Conservation (phyloP, 1,140 invertebrate species). For the Bombus sylvicola region DNA sequence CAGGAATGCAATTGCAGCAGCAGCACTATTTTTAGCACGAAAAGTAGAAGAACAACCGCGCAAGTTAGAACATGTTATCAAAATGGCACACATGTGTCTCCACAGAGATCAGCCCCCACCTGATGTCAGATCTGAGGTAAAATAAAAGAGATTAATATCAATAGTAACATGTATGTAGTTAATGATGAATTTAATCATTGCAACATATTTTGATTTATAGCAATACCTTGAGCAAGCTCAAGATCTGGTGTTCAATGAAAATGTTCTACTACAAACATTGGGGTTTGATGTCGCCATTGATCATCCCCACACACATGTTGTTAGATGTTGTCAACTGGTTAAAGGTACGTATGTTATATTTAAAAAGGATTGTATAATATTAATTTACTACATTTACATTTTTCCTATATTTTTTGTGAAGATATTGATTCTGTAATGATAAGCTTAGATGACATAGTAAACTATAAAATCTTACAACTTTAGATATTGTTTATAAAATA, state of each 20-base stretch:
- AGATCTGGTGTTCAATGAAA: constrained; percentile 97
- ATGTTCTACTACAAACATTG: constrained; percentile 96
- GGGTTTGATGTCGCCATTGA: constrained; percentile 98
- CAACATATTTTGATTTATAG: constrained; percentile 83
- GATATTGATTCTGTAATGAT: not conserved
- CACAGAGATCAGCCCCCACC: constrained; percentile 85
- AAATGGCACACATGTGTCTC: constrained; percentile 93
- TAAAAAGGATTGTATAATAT: not conserved
- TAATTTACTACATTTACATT: not conserved
- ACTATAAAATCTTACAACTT: not conserved
- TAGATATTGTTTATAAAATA: not conserved
- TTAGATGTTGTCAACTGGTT: constrained; percentile 96
- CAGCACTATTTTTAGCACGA: constrained; percentile 96
- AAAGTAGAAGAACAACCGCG: constrained; percentile 98
- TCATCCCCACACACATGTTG: constrained; percentile 98
- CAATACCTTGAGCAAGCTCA: constrained; percentile 90
- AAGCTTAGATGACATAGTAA: not conserved
- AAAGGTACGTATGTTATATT: constrained; percentile 87
- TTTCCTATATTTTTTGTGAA: not conserved
- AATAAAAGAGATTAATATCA: constrained; percentile 16
- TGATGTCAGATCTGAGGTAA: constrained; percentile 89
- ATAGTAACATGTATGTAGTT: not conserved
- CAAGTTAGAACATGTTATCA: constrained; percentile 98
- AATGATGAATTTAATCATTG: not conserved
- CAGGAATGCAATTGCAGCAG: constrained; percentile 91